Evolutionary conservation across 2,113 vertebrate species (phyloP), one percentile per base, ranked within the genome.

Genomic region (Laticauda laticaudata): DNA sequence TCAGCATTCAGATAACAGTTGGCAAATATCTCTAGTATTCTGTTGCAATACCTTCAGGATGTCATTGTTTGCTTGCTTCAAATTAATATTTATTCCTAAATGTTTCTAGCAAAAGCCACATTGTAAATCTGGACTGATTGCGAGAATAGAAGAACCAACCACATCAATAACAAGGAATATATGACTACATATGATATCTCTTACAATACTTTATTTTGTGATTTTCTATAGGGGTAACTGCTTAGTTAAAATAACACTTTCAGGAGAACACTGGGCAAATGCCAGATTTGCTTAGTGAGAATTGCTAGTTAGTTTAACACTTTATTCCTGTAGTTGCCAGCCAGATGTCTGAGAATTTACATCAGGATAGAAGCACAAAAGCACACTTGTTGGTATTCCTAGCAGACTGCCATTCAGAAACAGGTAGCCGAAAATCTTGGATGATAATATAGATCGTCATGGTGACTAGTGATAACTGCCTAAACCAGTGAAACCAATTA

Each of bases 41-140:
- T 59, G 11, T 69, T 95, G 45, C 56, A 11, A 5, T 94, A 85
- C 15, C 53, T 96, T 95, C 95, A 69, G 75, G 34, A 18, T 81
- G 18, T 81, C 69, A 95, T 92, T 88, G 45, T 21, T 87, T 85
- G 6, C 69, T 81, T 43, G 34, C 75, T 92, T 92, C 90, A 92
- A 92, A 90, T 57, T 92, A 94, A 89, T 15, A 45, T 26, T 61
- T 94, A 90, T 96, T 96, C 94, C 94, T 96, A 92, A 95, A 75
- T 39, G 85, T 43, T 92, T 53, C 56, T 91, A 87, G 91, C 95
- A 88, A 94, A 97, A 94, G 56, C 0, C 48, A 54, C 54, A 81
- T 59, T 90, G 51, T 48, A 93, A n/a, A 56, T 89, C 90, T 94
- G 87, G 26, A 93, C 43, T 94, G 91, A 69, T 23, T 93, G 86